Evolutionary conservation across 1,140 invertebrate genomes (phyloP), one percentile per base, ranked within the genome.

Genomic region (Lordiphosa collinella): DNA sequence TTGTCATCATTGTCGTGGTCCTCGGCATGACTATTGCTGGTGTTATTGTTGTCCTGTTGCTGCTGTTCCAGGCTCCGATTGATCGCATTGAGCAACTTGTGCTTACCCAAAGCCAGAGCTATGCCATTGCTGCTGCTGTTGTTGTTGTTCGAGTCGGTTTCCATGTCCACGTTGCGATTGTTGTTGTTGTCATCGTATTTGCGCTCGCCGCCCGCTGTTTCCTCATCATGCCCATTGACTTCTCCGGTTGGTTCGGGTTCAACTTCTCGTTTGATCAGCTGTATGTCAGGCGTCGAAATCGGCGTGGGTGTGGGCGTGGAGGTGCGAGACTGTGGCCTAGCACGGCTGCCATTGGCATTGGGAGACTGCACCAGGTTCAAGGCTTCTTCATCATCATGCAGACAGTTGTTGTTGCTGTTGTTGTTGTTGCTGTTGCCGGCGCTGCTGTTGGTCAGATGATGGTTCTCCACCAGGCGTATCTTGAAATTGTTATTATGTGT

Each of bases 141-240:
- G 74, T 87, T 87, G 62, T 85, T 87, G 49, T 87, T 87, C 38
- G 74, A 73, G 32, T 87, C 74, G 29, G 61, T 87, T 50, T 87
- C 75, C 63, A 76, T 67, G 40, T 85, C 63, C 54, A 67, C 8
- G 48, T 68, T 64, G 51, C 65, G 67, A 13, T 80, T 80, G 34
- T 87, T 79, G 43, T 87, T 87, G 43, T 87, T 87, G 55, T 87
- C 75, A 10, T 87, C 85, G 38, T 85, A 85, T 46, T 85, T 84
- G 12, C 61, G 67, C 36, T 82, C 69, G 16, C 67, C 75, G 16
- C 43, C 53, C 5, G 57, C 36, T 25, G 67, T 36, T 16, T 84
- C 69, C 41, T 84, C 73, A 32, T 84, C 78, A 22, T 84, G 78
- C 44, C 72, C 78, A 53, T 84, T 85, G 38, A 29, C 51, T 75